Conservation (phyloP, 2,888 invertebrate species). For the Latrodectus hesperus region DNA sequence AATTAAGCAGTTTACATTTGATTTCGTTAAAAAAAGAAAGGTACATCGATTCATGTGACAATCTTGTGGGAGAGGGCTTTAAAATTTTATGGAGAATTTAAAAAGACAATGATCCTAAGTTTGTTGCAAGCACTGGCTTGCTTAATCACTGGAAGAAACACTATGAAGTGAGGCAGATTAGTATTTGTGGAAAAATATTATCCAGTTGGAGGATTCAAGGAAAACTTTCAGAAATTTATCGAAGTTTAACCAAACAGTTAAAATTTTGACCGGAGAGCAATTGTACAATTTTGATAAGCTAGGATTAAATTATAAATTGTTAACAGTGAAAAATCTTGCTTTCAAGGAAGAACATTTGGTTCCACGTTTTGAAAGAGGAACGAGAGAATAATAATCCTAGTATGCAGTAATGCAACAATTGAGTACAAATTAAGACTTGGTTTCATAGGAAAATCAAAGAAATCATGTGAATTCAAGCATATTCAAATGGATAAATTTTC, state of each 20-base stretch:
- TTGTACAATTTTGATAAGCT: slow-evolving; percentile 13
- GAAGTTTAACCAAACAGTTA: neutral
- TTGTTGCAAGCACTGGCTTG: slow-evolving; percentile 14
- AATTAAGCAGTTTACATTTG: slow-evolving; percentile 26
- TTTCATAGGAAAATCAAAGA: slow-evolving; percentile 11
- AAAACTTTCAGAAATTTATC: slow-evolving; percentile 25
- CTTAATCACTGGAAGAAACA: slow-evolving; percentile 29
- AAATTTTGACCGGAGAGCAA: slow-evolving; percentile 10
- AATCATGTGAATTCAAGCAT: slow-evolving; percentile 14
- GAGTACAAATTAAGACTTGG: neutral
- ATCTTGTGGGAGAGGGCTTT: slow-evolving; percentile 12
- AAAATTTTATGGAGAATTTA: slow-evolving; percentile 16
- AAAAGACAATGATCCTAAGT: slow-evolving; percentile 11
- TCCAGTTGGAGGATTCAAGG: slow-evolving; percentile 4
- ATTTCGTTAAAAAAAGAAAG: slow-evolving; percentile 13
- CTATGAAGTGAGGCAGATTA: slow-evolving; percentile 9
- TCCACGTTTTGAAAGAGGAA: neutral
- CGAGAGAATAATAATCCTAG: neutral
- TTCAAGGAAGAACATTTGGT: slow-evolving; percentile 4
- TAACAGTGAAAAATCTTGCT: neutral
- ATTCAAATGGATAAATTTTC: slow-evolving; percentile 5
- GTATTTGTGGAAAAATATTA: slow-evolving; percentile 8
- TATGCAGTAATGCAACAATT: slow-evolving; percentile 23
- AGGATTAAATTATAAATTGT: slow-evolving; percentile 23
- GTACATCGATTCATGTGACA: neutral